Evolutionary conservation across 2,113 vertebrate genomes (phyloP).

Genomic region (Rhagologus leucostigma): DNA sequence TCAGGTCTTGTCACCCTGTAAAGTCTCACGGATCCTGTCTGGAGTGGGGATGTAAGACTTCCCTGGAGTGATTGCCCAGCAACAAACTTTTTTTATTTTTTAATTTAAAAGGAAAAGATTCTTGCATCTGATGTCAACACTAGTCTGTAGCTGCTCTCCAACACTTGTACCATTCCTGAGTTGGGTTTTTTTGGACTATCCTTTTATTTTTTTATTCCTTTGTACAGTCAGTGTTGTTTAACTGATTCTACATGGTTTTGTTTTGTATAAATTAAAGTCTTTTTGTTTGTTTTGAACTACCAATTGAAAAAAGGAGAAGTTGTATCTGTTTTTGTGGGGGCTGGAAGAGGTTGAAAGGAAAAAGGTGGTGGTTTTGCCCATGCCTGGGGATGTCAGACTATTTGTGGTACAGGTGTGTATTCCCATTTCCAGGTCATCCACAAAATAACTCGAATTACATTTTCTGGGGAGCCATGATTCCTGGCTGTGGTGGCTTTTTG

Average conservation of each 20-base stretch:
- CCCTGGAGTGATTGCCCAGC: background rate
- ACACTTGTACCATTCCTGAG: slow-evolving; percentile 54
- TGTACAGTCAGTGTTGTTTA: slow-evolving; percentile 73
- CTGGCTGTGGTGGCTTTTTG: background rate
- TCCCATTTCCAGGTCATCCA: background rate
- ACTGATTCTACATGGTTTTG: slow-evolving; percentile 26
- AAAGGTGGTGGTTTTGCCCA: background rate
- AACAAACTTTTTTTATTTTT: background rate
- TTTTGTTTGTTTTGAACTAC: slow-evolving; percentile 5
- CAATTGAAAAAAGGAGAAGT: background rate
- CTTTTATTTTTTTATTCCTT: slow-evolving; percentile 61
- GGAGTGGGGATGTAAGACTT: background rate
- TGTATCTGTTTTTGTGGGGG: accelerated
- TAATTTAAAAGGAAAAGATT: slow-evolving; percentile 28
- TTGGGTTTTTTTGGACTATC: slow-evolving; percentile 1
- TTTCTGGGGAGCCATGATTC: background rate
- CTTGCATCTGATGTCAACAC: slow-evolving; percentile 61
- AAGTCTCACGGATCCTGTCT: background rate
- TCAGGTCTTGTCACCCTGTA: background rate
- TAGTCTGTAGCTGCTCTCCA: slow-evolving; percentile 66
- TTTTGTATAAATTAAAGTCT: slow-evolving; percentile 65
- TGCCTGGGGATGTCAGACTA: background rate
- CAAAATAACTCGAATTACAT: accelerated
- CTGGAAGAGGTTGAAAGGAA: background rate
- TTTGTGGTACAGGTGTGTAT: too few species aligned